Evolutionary conservation across 2,113 vertebrate genomes (phyloP).

Genomic region (Gymnogyps californianus): DNA sequence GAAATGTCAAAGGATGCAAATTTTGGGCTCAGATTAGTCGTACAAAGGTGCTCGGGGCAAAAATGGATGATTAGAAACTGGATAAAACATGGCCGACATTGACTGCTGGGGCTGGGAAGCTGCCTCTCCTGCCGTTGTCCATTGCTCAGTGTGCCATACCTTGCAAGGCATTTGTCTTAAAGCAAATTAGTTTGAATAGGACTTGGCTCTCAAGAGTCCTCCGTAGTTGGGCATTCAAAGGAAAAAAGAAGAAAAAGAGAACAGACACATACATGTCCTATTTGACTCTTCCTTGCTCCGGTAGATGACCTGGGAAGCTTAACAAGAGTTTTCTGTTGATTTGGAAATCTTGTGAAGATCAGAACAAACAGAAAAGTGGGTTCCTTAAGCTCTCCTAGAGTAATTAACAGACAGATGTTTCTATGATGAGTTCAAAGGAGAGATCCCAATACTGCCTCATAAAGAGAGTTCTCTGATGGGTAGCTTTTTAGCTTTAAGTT

Average conservation of each 20-base stretch:
- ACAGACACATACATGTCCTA: neutral
- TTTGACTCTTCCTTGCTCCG: neutral
- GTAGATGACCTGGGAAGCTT: neutral
- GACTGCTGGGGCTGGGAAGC: constrained; percentile 53
- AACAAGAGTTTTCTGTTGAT: neutral
- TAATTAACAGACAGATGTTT: neutral
- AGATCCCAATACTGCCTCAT: constrained; percentile 6
- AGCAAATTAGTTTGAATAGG: neutral
- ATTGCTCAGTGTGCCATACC: neutral
- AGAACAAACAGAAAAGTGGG: neutral
- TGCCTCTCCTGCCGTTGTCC: neutral
- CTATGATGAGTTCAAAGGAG: neutral
- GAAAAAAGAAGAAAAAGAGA: neutral
- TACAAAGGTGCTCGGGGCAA: constrained; percentile 96
- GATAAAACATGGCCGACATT: constrained; percentile 89
- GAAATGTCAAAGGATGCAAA: constrained; percentile 97
- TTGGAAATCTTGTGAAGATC: neutral
- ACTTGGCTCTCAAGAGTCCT: neutral
- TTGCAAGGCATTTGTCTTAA: neutral
- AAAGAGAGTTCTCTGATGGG: constrained; percentile 29
- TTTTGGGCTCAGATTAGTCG: constrained; percentile 92
- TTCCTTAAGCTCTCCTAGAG: neutral
- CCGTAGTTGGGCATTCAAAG: neutral
- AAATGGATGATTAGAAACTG: constrained; percentile 99
- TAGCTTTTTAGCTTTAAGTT: constrained; percentile 65